These are phyloP conservation scores for Drosophila barbarae DNA, from an alignment of 2,888 invertebrate genomes.

Conservation along the genomic window DNA sequence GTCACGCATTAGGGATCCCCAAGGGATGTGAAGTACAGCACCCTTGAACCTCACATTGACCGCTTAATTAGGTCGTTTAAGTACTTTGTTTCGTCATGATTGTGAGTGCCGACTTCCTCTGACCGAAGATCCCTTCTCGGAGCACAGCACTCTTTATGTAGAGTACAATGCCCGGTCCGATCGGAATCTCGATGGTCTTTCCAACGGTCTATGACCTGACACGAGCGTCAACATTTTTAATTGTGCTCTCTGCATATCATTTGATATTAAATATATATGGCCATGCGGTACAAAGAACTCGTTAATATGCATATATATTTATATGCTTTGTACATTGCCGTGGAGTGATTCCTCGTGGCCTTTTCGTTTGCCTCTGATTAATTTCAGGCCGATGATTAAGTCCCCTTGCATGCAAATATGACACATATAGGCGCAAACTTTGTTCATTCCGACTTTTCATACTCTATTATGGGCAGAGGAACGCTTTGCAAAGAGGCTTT, in stretches of 20 bases:
- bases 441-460: neutral
- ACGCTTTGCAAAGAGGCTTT: constrained; percentile 7
- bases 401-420: neutral
- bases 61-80: constrained; percentile 68
- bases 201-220: constrained; percentile 50
- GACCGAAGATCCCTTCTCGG: constrained; percentile 19
- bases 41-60: constrained; percentile 67
- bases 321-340: constrained; percentile 16
- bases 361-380: constrained; percentile 27
- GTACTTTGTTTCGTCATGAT: constrained; percentile 49
- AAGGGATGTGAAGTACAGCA: constrained; percentile 32
- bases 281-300: constrained; percentile 17
- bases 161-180: constrained; percentile 53
- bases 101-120: constrained; percentile 32
- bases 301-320: constrained; percentile 1
- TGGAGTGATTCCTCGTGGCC: constrained; percentile 18
- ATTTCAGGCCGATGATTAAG: constrained; percentile 53
- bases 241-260: constrained; percentile 66
- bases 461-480: neutral
- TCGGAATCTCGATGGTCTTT: constrained; percentile 36
- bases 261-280: constrained; percentile 56
- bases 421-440: constrained; percentile 38
- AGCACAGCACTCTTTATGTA: constrained; percentile 20
- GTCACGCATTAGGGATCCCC: constrained; percentile 40
- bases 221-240: constrained; percentile 65